phyloP scores from a whole-genome alignment of 2,113 vertebrate species.

The Psilopsiagon aymara region DNA sequence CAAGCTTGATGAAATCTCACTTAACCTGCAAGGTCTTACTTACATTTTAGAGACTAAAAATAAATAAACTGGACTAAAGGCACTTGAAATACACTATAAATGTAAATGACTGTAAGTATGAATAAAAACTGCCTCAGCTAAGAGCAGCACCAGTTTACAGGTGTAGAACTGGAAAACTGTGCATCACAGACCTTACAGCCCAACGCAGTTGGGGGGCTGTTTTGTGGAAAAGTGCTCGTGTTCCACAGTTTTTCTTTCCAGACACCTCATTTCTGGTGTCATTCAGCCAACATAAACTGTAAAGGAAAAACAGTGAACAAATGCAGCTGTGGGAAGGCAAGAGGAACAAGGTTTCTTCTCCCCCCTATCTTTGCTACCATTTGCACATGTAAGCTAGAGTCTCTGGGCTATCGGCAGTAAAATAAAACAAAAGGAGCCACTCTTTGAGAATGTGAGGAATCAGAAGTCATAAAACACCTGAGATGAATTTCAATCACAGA shows the following conservation, averaged over 20 bases:
- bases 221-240: background rate
- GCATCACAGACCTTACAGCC: background rate
- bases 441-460: background rate
- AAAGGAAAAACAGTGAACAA: background rate
- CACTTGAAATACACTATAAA: background rate
- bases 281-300: fast-evolving
- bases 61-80: background rate
- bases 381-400: background rate
- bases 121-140: background rate
- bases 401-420: background rate
- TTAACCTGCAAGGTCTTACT: background rate
- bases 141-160: background rate
- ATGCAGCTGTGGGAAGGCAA: background rate
- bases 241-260: background rate
- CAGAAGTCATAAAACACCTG: background rate
- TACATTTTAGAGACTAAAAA: background rate
- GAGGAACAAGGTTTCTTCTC: background rate
- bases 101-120: background rate
- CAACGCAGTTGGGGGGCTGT: background rate
- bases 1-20: background rate
- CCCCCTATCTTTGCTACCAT: background rate
- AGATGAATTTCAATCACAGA: background rate
- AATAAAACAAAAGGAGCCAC: background rate
- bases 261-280: background rate
- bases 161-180: background rate